Base-by-base conservation (phyloP, 2,888 invertebrate genomes). In the Teleiodes luculella region DNA sequence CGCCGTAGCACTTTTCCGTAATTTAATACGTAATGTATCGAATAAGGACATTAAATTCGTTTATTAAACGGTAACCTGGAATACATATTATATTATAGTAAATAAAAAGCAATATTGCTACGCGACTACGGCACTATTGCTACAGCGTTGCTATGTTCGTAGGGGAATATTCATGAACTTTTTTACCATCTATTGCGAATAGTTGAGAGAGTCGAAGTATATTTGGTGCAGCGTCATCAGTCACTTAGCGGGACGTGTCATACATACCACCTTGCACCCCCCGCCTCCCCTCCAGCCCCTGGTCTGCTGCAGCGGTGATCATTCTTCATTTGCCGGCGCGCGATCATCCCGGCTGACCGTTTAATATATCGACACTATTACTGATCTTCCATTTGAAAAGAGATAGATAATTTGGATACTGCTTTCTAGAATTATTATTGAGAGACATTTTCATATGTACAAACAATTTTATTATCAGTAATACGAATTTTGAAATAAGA, bases 281-380 rank as follows among this genome's bases (percentile, higher is more conserved):
- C 60, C 62, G 60, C 59, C 61, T 58, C 51, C 57, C 52, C 52
- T 36, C 24, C 57, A 65, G 53, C 65, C 52, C 57, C 50, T 55
- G 20, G 54, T 47, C 54, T 66, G 65, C 58, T 76, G 75, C 78
- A 74, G 63, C 65, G 70, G 86, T 88, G 85, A 89, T 89, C 86
- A 84, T 81, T 89, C 89, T 88, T 87, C 84, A 87, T 89, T 89
- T 86, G 80, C 68, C 64, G 71, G 67, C 70, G 67, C 64, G 67
- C 73, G 65, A 76, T 77, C 75, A 76, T 75, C 71, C 68, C 67
- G 69, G 28, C 76, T 79, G 79, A 76, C 78, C 74, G 50, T 20
- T 24, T 50, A 24, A 24, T 24, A 50, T 50, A 49, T 52, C 39
- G 36, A 20, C n/a, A 49, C 36, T 24, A 47, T 49, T 41, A 52